Conservation (phyloP, 2,797 vertebrate species). For the Enteromius unitaeniatus region DNA sequence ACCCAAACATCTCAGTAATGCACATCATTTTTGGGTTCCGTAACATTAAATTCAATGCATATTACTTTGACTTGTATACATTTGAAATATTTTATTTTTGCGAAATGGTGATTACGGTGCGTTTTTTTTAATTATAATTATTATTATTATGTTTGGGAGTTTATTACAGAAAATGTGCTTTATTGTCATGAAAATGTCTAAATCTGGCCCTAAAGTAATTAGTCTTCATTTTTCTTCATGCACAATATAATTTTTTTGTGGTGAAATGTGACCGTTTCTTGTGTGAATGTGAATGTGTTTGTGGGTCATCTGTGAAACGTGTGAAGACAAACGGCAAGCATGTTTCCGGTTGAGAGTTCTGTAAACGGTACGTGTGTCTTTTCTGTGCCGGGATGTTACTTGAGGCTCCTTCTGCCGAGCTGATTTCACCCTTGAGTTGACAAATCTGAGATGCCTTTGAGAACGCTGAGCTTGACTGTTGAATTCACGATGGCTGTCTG, state of each 20-base stretch:
- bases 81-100: no score
- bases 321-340: not conserved
- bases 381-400: not conserved
- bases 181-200: slow-evolving; percentile 1
- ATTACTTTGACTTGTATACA: no score
- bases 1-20: no score
- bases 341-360: not conserved
- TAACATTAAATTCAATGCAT: no score
- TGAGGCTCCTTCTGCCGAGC: not conserved
- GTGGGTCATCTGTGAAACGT: not conserved
- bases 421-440: not conserved
- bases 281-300: not conserved
- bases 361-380: not conserved
- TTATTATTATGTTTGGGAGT: no score
- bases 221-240: not conserved
- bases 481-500: not conserved
- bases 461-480: not conserved
- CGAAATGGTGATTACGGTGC: no score
- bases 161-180: not conserved
- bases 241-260: not conserved
- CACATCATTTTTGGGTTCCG: no score
- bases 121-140: no score
- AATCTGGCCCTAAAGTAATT: not conserved
- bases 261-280: slow-evolving; percentile 1
- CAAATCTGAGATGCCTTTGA: slow-evolving; percentile 6